Evolutionary conservation across 1,140 invertebrate genomes (phyloP).

Genomic region (Hyphantria cunea): DNA sequence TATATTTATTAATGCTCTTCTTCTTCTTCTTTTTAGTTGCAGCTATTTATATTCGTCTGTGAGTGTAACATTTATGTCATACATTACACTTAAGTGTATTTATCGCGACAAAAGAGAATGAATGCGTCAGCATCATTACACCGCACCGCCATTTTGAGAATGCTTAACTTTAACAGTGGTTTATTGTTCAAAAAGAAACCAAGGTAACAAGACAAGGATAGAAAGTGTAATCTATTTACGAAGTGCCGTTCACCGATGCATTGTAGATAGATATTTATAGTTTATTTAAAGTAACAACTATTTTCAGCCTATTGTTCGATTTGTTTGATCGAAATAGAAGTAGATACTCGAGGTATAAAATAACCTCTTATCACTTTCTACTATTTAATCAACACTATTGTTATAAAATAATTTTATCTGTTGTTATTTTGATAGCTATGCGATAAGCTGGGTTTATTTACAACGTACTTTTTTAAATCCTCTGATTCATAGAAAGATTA

Average conservation of each 20-base stretch:
- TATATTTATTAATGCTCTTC: too few relatives aligned
- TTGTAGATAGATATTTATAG: slow-evolving; percentile 24
- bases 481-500: too few relatives aligned
- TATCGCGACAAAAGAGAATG: neutral
- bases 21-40: too few relatives aligned
- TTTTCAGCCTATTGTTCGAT: slow-evolving; percentile 26
- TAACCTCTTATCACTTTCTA: too few relatives aligned
- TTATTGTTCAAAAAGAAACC: slow-evolving; percentile 33
- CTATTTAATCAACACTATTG: too few relatives aligned
- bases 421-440: too few relatives aligned
- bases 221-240: slow-evolving; percentile 68
- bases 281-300: slow-evolving; percentile 41
- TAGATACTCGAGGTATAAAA: neutral
- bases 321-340: slow-evolving; percentile 12
- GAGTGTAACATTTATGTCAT: neutral
- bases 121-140: neutral
- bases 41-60: too few relatives aligned
- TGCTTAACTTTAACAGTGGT: slow-evolving; percentile 12
- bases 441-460: too few relatives aligned
- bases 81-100: neutral
- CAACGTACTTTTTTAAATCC: too few relatives aligned
- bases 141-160: slow-evolving; percentile 5
- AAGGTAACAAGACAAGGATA: slow-evolving; percentile 60
- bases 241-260: slow-evolving; percentile 56
- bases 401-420: too few relatives aligned